A percentile compares a stretch with the other conserved stretches of the same genome.
phyloP scores from a whole-genome alignment of 2,113 vertebrate genomes.

The Mustela lutreola region DNA sequence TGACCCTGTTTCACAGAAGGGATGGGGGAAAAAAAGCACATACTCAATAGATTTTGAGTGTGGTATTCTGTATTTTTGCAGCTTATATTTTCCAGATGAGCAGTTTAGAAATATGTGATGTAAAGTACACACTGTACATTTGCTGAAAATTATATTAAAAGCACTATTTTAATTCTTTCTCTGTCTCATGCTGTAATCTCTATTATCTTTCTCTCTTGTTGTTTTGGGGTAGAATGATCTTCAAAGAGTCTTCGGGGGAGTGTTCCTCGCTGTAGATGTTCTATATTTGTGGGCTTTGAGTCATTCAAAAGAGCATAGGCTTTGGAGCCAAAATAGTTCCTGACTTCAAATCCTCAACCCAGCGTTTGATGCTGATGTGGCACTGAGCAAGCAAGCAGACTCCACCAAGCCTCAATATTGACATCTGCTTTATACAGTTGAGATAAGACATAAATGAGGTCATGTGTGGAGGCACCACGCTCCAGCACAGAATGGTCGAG shows the following conservation, averaged over 20 bases:
- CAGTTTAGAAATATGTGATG: slow-evolving; percentile 88
- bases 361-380: neutral
- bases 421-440: neutral
- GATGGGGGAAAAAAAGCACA: slow-evolving; percentile 74
- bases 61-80: slow-evolving; percentile 90
- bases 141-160: slow-evolving; percentile 91
- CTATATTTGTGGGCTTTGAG: neutral
- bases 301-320: neutral
- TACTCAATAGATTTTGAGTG: slow-evolving; percentile 87
- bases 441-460: neutral
- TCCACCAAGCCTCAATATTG: neutral
- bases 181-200: slow-evolving; percentile 81
- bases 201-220: slow-evolving; percentile 9
- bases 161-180: slow-evolving; percentile 91
- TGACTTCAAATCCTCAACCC: neutral
- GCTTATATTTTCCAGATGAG: slow-evolving; percentile 90
- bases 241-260: neutral
- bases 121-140: slow-evolving; percentile 88
- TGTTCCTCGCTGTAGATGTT: neutral
- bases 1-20: neutral
- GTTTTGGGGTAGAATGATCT: neutral
- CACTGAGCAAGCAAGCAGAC: fast-evolving
- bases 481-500: neutral
- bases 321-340: neutral
- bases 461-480: neutral